A percentile compares a stretch with the other conserved stretches of the same genome.
These are phyloP conservation scores for Onchidella celtica DNA, from an alignment of 2,888 invertebrate genomes.

Conservation along the genomic window DNA sequence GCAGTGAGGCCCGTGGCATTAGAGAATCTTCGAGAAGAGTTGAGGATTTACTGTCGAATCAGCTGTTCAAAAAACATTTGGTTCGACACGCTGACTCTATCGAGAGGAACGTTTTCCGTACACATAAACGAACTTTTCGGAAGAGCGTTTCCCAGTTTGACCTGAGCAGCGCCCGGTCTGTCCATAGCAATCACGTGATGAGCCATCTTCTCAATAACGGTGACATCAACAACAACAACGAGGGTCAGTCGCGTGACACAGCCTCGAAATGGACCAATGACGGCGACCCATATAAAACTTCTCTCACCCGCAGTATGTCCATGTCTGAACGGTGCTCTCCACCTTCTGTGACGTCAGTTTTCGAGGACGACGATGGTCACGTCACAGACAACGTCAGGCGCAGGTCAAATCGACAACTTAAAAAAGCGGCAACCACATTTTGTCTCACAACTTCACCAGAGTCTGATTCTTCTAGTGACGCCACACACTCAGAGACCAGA, in stretches of 20 bases:
- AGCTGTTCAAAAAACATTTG: slow-evolving; percentile 32
- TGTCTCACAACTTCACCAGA: not conserved
- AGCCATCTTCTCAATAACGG: not conserved
- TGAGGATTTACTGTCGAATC: not conserved
- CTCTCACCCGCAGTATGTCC: not conserved
- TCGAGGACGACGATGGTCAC: not conserved
- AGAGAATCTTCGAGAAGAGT: slow-evolving; percentile 6
- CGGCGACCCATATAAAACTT: not conserved
- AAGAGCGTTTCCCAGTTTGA: slow-evolving; percentile 25
- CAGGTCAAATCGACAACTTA: not conserved
- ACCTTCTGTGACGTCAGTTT: not conserved
- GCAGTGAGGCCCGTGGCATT: slow-evolving; percentile 14
- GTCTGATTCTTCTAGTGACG: not conserved
- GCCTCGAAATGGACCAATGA: not conserved
- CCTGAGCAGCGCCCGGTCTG: slow-evolving; percentile 6
- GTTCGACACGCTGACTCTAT: slow-evolving; percentile 10
- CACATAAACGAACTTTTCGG: slow-evolving; percentile 6
- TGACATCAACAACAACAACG: slow-evolving; percentile 6
- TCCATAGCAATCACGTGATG: not conserved
- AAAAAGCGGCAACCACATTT: not conserved
- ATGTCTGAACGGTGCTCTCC: not conserved
- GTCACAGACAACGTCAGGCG: not conserved
- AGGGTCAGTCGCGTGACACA: not conserved
- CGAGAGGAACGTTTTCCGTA: slow-evolving; percentile 16
- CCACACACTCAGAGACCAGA: not conserved